Evolutionary conservation across 2,797 vertebrate species (phyloP), one percentile per base, ranked within the genome.

Genomic region (Gila robusta): DNA sequence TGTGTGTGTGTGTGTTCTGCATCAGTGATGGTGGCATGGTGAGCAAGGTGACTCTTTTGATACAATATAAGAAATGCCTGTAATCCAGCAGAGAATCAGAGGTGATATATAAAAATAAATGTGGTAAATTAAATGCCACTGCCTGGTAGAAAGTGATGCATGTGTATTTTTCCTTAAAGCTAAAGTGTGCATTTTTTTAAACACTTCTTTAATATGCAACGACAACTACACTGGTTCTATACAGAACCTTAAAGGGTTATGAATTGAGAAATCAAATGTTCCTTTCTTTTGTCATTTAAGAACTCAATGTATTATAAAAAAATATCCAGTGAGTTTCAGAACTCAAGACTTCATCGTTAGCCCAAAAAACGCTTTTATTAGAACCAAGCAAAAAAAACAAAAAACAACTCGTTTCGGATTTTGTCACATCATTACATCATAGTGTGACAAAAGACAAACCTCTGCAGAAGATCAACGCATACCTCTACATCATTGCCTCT

Each of bases 41-140:
- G 87, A 92, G 90, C 94, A 95, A 94, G 94, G 94, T 94, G 94
- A 96, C 94, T 93, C 92, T 90, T 92, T 67, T 62, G 87, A 91
- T 88, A 90, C 79, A 5, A 82, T 52, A 62, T 84, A 86, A 90
- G 87, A 88, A 80, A 73, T 21, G 47, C 64, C 56, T 39, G 9
- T 32, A 66, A 79, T 28, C 37, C 23, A 54, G 26, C 28, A 47
- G 76, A 82, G 82, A 72, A 64, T 49, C 23, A 73, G 49, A 64
- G 19, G 41, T n/a, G 44, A 23, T 44, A 7, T 44, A 62, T 17
- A 56, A 56, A 44, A 44, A 37, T 70, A 66, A 52, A n/a, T 28
- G 26, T 41, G 6, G 4, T 16, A 64, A 69, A 47, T 82, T 16
- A 82, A 66, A 49, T 26, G n/a, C 56, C 52, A 37, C 32, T 26